phyloP scores from a whole-genome alignment of 2,113 vertebrate genomes.

The Mirza zaza region DNA sequence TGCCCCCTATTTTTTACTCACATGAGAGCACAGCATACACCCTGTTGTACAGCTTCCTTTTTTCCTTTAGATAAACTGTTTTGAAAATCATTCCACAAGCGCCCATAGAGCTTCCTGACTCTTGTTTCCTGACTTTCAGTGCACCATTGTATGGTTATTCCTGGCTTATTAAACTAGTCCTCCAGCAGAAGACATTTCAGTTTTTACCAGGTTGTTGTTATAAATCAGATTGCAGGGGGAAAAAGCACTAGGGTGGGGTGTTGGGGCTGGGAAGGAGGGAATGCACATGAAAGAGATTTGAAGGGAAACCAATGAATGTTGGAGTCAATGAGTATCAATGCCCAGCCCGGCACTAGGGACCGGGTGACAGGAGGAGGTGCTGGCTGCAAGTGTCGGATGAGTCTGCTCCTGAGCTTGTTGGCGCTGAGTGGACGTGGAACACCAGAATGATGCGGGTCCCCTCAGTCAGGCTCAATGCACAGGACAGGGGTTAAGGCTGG shows the following conservation, averaged over 20 bases:
- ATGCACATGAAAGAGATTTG: neutral
- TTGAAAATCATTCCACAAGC: neutral
- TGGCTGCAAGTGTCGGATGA: neutral
- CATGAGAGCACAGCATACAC: too few relatives aligned
- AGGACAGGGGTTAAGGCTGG: too few relatives aligned
- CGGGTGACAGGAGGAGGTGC: neutral
- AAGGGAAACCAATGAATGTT: neutral
- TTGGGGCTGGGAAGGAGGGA: neutral
- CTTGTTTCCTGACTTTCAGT: neutral
- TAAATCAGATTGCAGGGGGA: neutral
- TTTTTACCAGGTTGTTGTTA: too few relatives aligned
- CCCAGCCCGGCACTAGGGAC: too few relatives aligned
- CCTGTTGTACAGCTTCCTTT: too few relatives aligned
- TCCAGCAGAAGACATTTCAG: fast-evolving
- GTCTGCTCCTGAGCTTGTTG: neutral
- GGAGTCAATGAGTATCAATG: neutral
- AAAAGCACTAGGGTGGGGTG: neutral
- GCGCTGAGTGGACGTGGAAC: neutral
- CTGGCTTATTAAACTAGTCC: neutral
- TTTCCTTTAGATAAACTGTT: neutral
- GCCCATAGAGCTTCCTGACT: neutral
- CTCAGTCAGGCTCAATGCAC: too few relatives aligned
- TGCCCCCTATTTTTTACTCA: too few relatives aligned
- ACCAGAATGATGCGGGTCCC: too few relatives aligned
- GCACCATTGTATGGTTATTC: fast-evolving